A percentile compares a stretch with the other conserved stretches of the same genome.
Evolutionary conservation across 2,797 vertebrate species (phyloP).

Genomic region (Eospalax fontanierii): DNA sequence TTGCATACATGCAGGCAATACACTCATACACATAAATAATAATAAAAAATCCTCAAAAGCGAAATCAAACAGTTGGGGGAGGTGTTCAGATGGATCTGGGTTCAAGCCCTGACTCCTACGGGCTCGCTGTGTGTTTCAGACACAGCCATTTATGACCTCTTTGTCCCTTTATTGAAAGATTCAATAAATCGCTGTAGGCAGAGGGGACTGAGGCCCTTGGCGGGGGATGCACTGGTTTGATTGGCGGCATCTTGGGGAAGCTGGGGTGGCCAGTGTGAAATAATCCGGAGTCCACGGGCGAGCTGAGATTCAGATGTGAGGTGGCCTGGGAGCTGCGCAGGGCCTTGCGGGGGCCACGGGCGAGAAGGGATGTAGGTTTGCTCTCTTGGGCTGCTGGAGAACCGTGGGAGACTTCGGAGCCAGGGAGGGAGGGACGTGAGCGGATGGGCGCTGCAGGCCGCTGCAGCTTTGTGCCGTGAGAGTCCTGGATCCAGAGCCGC

Average conservation of each 20-base stretch:
- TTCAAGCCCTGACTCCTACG: background rate
- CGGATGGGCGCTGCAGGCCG: background rate
- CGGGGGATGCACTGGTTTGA: background rate
- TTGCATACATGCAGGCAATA: too few species aligned
- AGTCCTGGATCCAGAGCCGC: slow-evolving; percentile 2
- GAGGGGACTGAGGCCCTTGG: background rate
- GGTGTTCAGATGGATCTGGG: background rate
- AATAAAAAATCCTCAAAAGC: too few species aligned
- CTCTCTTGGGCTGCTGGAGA: background rate
- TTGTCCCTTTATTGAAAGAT: background rate
- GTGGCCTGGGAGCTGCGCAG: background rate
- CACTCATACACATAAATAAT: too few species aligned
- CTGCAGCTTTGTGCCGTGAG: too few species aligned
- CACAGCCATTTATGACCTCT: background rate
- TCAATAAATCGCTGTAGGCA: background rate
- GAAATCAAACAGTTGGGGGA: too few species aligned
- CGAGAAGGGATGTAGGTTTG: background rate
- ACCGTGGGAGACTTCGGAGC: background rate
- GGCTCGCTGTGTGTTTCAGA: background rate
- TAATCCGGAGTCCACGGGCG: too few species aligned
- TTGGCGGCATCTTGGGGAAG: background rate
- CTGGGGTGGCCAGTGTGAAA: background rate
- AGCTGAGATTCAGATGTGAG: background rate
- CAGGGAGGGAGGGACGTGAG: background rate
- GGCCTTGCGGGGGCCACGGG: background rate